Evolutionary conservation across 2,888 invertebrate species (phyloP).

Genomic region (Acrobasis repandana): DNA sequence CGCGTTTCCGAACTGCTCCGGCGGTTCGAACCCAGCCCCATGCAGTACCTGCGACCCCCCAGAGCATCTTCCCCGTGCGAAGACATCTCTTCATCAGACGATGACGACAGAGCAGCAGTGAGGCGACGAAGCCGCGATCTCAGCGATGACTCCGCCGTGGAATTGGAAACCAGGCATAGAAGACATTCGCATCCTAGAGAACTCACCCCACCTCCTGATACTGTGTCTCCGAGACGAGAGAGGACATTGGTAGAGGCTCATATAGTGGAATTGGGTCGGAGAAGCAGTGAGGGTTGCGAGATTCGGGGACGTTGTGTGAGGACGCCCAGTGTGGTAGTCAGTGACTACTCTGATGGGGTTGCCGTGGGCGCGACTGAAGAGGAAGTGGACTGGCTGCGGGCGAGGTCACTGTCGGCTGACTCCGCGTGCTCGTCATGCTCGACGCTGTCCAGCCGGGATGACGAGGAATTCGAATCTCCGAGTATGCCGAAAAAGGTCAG

Average conservation of each 20-base stretch:
- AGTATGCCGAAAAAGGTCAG: constrained; percentile 78
- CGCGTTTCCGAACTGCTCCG: constrained; percentile 72
- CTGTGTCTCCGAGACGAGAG: constrained; percentile 69
- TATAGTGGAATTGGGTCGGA: constrained; percentile 81
- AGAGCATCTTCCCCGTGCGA: constrained; percentile 67
- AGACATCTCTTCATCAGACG: constrained; percentile 75
- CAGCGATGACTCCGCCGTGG: constrained; percentile 81
- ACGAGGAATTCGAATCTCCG: constrained; percentile 80
- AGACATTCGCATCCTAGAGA: constrained; percentile 72
- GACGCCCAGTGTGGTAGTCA: constrained; percentile 93
- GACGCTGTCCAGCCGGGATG: constrained; percentile 88
- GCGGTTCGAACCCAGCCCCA: constrained; percentile 71
- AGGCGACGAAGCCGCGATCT: constrained; percentile 73
- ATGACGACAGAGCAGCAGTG: constrained; percentile 75
- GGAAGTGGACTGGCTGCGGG: constrained; percentile 72
- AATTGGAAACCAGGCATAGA: constrained; percentile 74
- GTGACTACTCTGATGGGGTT: constrained; percentile 90
- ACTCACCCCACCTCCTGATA: constrained; percentile 66
- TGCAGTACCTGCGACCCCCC: constrained; percentile 77
- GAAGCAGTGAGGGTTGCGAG: constrained; percentile 75
- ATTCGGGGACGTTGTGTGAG: constrained; percentile 85
- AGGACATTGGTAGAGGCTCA: constrained; percentile 77
- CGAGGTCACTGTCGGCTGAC: constrained; percentile 82
- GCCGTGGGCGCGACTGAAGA: constrained; percentile 74
- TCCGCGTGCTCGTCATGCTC: constrained; percentile 91